Evolutionary conservation across 2,888 invertebrate species (phyloP).

Genomic region (Colletes collaris): DNA sequence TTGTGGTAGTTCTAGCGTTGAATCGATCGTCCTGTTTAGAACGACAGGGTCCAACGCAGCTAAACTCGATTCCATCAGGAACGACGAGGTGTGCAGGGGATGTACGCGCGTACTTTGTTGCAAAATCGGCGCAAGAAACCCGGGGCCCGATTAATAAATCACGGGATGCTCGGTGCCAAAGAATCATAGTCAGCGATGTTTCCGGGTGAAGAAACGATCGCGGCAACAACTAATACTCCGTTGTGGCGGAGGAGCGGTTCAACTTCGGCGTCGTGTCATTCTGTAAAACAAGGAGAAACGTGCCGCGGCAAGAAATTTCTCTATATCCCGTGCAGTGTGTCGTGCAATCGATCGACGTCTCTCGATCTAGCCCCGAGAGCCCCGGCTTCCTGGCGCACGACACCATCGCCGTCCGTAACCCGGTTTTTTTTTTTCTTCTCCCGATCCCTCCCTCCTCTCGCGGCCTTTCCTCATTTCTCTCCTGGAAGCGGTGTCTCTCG

Average conservation of each 20-base stretch:
- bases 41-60: background rate
- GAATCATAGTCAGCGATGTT: constrained; percentile 41
- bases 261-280: constrained; percentile 57
- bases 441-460: background rate
- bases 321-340: constrained; percentile 50
- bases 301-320: constrained; percentile 61
- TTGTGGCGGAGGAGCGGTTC: constrained; percentile 24
- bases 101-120: background rate
- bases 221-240: constrained; percentile 55
- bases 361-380: constrained; percentile 46
- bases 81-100: background rate
- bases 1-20: too few relatives aligned
- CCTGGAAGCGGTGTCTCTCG: constrained; percentile 11
- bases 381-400: constrained; percentile 58
- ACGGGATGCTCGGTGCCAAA: constrained; percentile 19
- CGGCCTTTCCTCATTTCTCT: constrained; percentile 31
- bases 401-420: constrained; percentile 34
- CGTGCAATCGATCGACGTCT: constrained; percentile 67
- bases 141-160: constrained; percentile 50
- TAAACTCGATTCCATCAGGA: background rate
- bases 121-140: constrained; percentile 32
- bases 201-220: constrained; percentile 59
- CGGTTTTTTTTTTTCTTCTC: constrained; percentile 13
- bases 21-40: constrained; percentile 17
- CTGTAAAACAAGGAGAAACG: constrained; percentile 66